phyloP scores from a whole-genome alignment of 37 sponge, comb jelly and placozoan genomes.

The Oopsacas minuta region DNA sequence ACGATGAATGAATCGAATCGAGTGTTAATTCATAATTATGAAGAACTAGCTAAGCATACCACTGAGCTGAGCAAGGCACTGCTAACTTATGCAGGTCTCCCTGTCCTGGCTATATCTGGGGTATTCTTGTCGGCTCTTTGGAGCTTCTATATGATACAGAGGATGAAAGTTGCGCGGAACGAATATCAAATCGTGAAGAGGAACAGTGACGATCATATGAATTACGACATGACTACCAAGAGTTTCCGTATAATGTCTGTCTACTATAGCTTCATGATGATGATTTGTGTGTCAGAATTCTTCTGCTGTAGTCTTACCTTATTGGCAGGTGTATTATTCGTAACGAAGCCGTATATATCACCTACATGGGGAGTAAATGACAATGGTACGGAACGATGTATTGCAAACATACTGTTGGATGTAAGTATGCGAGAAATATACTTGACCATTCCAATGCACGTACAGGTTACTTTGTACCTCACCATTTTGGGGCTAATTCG shows the following conservation, averaged over 20 bases:
- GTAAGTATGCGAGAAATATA: not conserved
- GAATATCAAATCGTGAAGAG: not conserved
- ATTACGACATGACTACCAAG: not conserved
- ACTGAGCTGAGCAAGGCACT: not conserved
- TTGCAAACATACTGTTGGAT: not conserved
- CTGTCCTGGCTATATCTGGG: not conserved
- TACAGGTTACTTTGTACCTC: conserved; percentile 5
- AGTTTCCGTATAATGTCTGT: conserved; percentile 7
- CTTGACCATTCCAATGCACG: not conserved
- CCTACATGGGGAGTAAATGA: not conserved
- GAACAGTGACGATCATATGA: not conserved
- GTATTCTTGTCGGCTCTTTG: not conserved
- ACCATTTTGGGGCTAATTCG: not conserved
- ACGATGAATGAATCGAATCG: not conserved
- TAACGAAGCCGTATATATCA: not conserved
- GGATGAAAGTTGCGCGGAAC: not conserved
- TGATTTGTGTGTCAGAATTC: not conserved
- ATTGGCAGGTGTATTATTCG: not conserved
- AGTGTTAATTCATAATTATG: not conserved
- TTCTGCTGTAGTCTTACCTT: not conserved
- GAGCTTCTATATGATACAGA: not conserved
- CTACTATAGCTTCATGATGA: conserved; percentile 1
- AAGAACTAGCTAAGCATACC: not conserved
- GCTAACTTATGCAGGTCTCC: not conserved
- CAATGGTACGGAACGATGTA: no score